phyloP scores from a whole-genome alignment of 2,113 vertebrate species.

The Platichthys flesus region DNA sequence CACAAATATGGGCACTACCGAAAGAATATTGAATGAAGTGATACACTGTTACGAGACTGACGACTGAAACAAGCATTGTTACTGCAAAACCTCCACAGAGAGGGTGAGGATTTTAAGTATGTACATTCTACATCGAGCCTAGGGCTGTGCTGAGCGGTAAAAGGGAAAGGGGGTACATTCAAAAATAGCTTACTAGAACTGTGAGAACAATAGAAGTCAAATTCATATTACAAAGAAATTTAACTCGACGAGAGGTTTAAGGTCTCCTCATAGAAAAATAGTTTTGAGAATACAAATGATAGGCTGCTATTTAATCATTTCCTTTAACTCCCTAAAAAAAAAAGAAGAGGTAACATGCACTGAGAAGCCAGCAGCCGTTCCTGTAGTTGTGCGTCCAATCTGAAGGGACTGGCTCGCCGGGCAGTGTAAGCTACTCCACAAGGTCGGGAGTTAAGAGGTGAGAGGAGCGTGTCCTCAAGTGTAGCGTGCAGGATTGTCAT shows the following conservation, averaged over 20 bases:
- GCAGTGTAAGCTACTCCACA: slow-evolving; percentile 46
- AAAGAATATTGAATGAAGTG: slow-evolving; percentile 38
- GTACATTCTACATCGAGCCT: slow-evolving; percentile 74
- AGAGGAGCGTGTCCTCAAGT: slow-evolving; percentile 75
- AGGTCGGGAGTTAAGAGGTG: slow-evolving; percentile 47
- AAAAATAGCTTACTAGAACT: slow-evolving; percentile 62
- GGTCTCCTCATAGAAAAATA: slow-evolving; percentile 66
- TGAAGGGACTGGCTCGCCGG: slow-evolving; percentile 51
- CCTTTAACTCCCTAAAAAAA: slow-evolving; percentile 29
- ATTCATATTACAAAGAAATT: slow-evolving; percentile 58
- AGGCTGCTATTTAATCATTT: slow-evolving; percentile 48
- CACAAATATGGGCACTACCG: slow-evolving; percentile 55
- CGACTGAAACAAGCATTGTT: slow-evolving; percentile 31
- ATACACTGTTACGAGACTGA: slow-evolving; percentile 30
- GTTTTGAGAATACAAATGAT: slow-evolving; percentile 60
- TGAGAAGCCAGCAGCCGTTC: slow-evolving; percentile 51
- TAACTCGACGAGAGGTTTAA: slow-evolving; percentile 38
- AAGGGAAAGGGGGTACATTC: slow-evolving; percentile 76
- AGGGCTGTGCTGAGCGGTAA: slow-evolving; percentile 59
- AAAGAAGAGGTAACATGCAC: slow-evolving; percentile 53
- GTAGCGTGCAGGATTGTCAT: slow-evolving; percentile 82
- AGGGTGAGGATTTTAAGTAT: slow-evolving; percentile 59
- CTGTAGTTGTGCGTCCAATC: slow-evolving; percentile 37
- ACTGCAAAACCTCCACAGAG: slow-evolving; percentile 51
- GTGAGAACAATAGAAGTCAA: slow-evolving; percentile 42